phyloP scores from a whole-genome alignment of 2,113 vertebrate genomes.

The Zosterops hypoxanthus region DNA sequence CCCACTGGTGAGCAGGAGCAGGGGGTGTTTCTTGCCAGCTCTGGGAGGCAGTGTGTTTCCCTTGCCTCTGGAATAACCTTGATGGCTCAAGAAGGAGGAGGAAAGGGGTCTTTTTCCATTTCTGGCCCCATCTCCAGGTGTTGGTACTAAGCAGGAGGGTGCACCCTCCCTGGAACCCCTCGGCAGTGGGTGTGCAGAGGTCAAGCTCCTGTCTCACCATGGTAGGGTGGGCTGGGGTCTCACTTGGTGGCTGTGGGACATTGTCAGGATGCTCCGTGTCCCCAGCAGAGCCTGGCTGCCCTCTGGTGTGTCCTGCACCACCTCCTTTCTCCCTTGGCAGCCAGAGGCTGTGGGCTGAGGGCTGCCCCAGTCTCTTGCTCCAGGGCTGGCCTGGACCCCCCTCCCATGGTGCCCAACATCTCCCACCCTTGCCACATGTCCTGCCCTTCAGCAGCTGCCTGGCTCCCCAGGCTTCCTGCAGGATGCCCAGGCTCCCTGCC shows the following conservation, averaged over 20 bases:
- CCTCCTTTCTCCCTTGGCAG: neutral
- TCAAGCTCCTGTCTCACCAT: rapidly evolving
- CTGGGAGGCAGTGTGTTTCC: neutral
- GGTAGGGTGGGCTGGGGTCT: neutral
- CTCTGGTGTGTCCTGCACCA: rapidly evolving
- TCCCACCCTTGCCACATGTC: neutral
- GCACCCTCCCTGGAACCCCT: neutral
- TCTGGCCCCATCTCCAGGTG: neutral
- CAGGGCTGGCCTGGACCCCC: neutral
- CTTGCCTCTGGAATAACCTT: neutral
- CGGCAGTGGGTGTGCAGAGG: rapidly evolving
- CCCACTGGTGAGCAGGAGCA: neutral
- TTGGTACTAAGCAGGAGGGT: neutral
- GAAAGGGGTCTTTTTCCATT: neutral
- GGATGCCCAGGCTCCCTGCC: neutral
- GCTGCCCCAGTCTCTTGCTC: neutral
- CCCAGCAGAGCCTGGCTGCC: neutral
- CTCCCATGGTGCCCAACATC: rapidly evolving
- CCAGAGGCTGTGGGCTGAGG: neutral
- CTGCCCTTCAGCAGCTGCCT: neutral
- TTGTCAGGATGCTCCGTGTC: rapidly evolving
- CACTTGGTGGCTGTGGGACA: rapidly evolving
- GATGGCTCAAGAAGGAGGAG: neutral
- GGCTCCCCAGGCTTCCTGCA: neutral
- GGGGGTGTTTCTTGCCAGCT: neutral